Evolutionary conservation across 2,113 vertebrate species (phyloP).

Genomic region (Dipodomys stephensi): DNA sequence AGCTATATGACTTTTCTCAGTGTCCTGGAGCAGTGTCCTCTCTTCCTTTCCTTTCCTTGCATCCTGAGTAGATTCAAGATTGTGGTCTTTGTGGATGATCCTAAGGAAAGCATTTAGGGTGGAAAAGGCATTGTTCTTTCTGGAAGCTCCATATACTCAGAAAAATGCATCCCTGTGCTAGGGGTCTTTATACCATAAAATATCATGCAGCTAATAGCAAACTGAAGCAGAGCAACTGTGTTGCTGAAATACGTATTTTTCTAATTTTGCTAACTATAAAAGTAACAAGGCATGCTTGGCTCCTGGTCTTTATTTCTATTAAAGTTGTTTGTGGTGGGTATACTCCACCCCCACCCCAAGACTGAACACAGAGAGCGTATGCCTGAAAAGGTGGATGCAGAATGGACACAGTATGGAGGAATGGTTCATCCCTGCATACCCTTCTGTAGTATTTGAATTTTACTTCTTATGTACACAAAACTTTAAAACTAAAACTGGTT

Average conservation of each 20-base stretch:
- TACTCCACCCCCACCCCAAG: no score
- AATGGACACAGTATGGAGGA: fast-evolving
- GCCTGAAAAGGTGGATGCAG: fast-evolving
- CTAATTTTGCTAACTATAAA: background rate
- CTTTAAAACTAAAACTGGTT: background rate
- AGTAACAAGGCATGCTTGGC: background rate
- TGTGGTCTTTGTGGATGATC: background rate
- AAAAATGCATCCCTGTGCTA: no score
- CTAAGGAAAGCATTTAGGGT: background rate
- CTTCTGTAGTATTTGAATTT: background rate
- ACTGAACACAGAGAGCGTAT: fast-evolving
- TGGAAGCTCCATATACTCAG: background rate
- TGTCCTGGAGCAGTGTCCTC: no score
- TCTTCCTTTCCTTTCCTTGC: background rate
- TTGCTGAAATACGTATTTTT: background rate
- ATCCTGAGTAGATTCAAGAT: background rate
- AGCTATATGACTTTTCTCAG: background rate
- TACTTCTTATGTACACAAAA: background rate
- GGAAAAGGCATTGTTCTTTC: background rate
- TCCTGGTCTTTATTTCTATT: background rate
- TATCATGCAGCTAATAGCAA: background rate
- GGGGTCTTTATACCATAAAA: background rate
- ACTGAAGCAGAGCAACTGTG: fast-evolving
- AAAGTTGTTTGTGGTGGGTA: background rate
- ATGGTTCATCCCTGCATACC: fast-evolving